Evolutionary conservation across 1,140 invertebrate genomes (phyloP), one percentile per base, ranked within the genome.

Genomic region (Drosophila paulistorum): DNA sequence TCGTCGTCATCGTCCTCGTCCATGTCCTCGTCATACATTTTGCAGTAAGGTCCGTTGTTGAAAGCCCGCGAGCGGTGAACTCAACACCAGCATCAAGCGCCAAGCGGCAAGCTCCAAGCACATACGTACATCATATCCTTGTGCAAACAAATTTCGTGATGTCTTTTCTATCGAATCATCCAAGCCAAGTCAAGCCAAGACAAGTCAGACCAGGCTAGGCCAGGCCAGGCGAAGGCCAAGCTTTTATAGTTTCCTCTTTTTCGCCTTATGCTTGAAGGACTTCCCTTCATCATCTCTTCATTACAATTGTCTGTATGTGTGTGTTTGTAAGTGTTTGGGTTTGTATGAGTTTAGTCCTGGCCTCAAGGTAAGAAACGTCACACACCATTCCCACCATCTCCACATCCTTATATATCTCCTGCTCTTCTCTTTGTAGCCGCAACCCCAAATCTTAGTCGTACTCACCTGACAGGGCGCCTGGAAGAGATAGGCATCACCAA

Each of bases 401-500:
- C 17, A 17, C 17, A 17, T 17, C 45, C 39, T 11, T 1, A 30
- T 30, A 7, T 30, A 30, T 30, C 30, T 1, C 1, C 30, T 30
- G 30, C 30, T 30, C 6, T 30, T 30, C 6, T 30, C 30, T 30
- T 1, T 30, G 1, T 30, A 30, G 5, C 30, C 30, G 23, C 14
- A 26, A 68, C 17, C 33, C 6, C 17, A n/a, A n/a, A n/a, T 58
- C 37, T n/a, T 20, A 7, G 60, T 58, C 11, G 23, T 63, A 89
- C 91, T 93, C 90, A 95, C 95, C 93, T 95, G 95, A 90, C 95
- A 95, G 20, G 94, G 95, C 91, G 98, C 98, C 95, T 99, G 98
- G 93, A 99, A 99, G 33, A 99, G 94, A 93, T 99, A 99, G 57
- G 98, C 98, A 93, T 99, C 98, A 64, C 98, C 98, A 93, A 99